phyloP scores from a whole-genome alignment of 2,888 invertebrate species.

The Cheilosia soror region DNA sequence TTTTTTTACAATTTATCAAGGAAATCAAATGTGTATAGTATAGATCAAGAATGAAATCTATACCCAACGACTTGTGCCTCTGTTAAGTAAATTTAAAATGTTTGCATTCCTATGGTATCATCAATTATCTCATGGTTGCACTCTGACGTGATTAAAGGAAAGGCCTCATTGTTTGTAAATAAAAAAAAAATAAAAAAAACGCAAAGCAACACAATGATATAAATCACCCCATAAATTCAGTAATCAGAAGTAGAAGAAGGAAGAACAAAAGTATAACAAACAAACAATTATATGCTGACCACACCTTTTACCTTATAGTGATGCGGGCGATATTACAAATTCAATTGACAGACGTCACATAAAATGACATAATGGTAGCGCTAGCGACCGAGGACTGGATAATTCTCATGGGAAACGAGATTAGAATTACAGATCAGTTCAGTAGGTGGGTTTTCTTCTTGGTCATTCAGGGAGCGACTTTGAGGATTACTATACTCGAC shows the following conservation, averaged over 20 bases:
- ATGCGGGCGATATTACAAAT: conserved; percentile 43
- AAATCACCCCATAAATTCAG: no score
- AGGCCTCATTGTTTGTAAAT: not conserved
- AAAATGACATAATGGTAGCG: conserved; percentile 51
- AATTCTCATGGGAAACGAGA: conserved; percentile 31
- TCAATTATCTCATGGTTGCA: conserved; percentile 14
- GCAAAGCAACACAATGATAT: no score
- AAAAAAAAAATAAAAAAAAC: conserved; percentile 6
- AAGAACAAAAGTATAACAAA: conserved; percentile 20
- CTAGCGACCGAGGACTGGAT: not conserved
- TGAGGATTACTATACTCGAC: not conserved
- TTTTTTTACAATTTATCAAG: no score
- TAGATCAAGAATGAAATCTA: not conserved
- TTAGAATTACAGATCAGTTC: conserved; percentile 42
- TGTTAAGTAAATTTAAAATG: conserved; percentile 14
- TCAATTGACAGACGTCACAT: conserved; percentile 67
- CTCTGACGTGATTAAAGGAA: conserved; percentile 31
- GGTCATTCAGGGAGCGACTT: conserved; percentile 23
- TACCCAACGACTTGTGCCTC: not conserved
- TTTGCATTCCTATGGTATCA: conserved; percentile 43
- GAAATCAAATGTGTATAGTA: no score
- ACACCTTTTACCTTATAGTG: conserved; percentile 38
- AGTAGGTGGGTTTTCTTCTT: not conserved
- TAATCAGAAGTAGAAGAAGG: conserved; percentile 16
- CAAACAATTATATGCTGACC: conserved; percentile 19